Evolutionary conservation across 2,797 vertebrate genomes (phyloP).

Genomic region (Spinus olivaceus): DNA sequence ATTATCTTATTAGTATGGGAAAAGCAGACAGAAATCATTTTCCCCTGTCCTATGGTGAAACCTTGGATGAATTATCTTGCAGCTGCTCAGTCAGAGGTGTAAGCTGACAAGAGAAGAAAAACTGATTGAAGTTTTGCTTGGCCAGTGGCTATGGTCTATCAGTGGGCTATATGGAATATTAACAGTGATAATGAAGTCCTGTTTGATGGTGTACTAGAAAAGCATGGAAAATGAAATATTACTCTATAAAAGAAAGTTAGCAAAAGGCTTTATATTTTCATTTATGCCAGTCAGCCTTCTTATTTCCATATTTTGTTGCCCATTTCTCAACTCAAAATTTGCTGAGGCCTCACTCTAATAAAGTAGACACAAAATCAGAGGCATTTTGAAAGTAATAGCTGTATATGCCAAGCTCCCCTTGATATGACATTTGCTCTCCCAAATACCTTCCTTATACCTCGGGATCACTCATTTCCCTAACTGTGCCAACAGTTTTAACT

Average conservation of each 20-base stretch:
- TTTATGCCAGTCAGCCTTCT: background rate
- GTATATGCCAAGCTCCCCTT: background rate
- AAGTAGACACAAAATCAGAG: background rate
- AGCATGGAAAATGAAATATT: background rate
- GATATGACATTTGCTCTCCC: background rate
- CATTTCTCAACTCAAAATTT: background rate
- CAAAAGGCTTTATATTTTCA: background rate
- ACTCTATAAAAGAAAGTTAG: background rate
- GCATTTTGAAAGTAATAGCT: background rate
- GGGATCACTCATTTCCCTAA: slow-evolving; percentile 2
- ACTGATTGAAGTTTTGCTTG: slow-evolving; percentile 49
- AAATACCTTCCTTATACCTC: background rate
- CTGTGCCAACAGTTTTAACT: background rate
- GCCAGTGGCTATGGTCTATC: slow-evolving; percentile 16
- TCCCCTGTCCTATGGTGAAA: slow-evolving; percentile 5
- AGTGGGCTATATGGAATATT: background rate
- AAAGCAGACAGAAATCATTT: slow-evolving; percentile 44
- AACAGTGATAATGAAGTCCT: slow-evolving; percentile 14
- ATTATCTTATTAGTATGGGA: slow-evolving; percentile 37
- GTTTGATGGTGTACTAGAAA: slow-evolving; percentile 11
- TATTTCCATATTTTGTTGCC: background rate
- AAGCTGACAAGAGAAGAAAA: slow-evolving; percentile 48
- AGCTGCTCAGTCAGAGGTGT: slow-evolving; percentile 52
- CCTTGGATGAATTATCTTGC: slow-evolving; percentile 33
- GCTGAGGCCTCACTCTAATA: background rate